A percentile compares a stretch with the other conserved stretches of the same genome.
Evolutionary conservation across 2,888 invertebrate species (phyloP).

Genomic region (Pseudeuparius sepicola): DNA sequence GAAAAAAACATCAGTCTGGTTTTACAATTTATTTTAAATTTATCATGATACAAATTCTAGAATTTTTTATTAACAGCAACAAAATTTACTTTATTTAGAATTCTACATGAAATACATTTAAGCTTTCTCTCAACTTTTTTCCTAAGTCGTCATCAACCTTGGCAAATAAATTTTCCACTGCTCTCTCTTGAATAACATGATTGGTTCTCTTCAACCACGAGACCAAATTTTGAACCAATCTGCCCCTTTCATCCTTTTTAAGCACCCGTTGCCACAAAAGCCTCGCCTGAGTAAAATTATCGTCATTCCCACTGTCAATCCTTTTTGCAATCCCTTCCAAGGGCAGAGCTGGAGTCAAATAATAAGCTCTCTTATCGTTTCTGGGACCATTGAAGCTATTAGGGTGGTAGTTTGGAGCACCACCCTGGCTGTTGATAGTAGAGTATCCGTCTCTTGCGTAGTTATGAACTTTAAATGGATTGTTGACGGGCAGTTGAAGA

Average conservation of each 20-base stretch:
- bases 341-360: constrained; percentile 47
- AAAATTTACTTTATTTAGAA: no score
- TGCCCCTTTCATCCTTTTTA: constrained; percentile 56
- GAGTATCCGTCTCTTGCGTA: constrained; percentile 77
- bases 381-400: constrained; percentile 90
- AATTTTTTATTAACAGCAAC: no score
- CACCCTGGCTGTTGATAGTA: constrained; percentile 58
- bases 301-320: constrained; percentile 73
- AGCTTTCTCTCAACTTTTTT: constrained; percentile 49
- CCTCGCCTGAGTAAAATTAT: constrained; percentile 81
- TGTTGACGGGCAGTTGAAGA: constrained; percentile 90
- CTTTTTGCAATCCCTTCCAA: constrained; percentile 60
- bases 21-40: no score
- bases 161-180: constrained; percentile 70
- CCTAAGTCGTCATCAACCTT: constrained; percentile 75
- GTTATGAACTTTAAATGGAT: constrained; percentile 68
- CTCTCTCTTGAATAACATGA: constrained; percentile 76
- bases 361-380: constrained; percentile 52
- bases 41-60: no score
- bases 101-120: no score
- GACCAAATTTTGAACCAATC: constrained; percentile 71
- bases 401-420: constrained; percentile 90
- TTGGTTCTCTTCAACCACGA: constrained; percentile 67
- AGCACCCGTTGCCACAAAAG: constrained; percentile 45
- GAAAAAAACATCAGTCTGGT: no score